Base-by-base conservation (phyloP, 35 echinoderm and acorn worm genomes). In the Ophiothrix spiculata region DNA sequence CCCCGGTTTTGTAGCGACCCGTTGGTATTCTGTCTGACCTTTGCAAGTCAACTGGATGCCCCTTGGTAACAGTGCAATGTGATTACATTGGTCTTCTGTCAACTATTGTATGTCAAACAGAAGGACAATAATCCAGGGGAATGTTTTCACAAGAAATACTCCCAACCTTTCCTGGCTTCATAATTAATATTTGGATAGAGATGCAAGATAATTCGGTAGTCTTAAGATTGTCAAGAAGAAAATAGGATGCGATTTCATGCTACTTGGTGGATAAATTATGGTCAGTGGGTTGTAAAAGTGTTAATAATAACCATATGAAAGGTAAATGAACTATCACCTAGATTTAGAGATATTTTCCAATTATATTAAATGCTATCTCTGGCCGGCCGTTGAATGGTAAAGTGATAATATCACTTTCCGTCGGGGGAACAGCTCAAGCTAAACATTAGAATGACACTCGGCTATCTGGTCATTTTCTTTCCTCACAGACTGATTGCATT, bases 291-390 rank as follows among this genome's bases (percentile, higher is more conserved):
- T n/a, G 25, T 69, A 15, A 69, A 69, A 69, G 60, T 69, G 60
- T 69, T 69, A 4, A 69, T 69, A 69, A 69, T 69, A 54, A 69
- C 60, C 23, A 25, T 69, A 28, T 69, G 29, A 69, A 69, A 69
- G 8, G 60, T 69, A 69, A 69, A 69, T 69, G 60, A 69, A 69
- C 60, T 69, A 69, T 69, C 25, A n/a, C 60, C 60, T 25, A 69
- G 60, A 69, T 69, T 25, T 69, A 25, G 25, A 69, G 60, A 69
- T 69, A 69, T 69, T n/a, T 69, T 69, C 60, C 60, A 69, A 69
- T 69, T n/a, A 69, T 69, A 69, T 69, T 69, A 69, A 69, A 69
- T 69, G 60, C 60, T 69, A 69, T 69, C n/a, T n/a, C n/a, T n/a
- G n/a, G n/a, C n/a, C n/a, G 2, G 60, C 60, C 42, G 16, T 25